Evolutionary conservation across 1,140 invertebrate genomes (phyloP).

Genomic region (Whitmania pigra): DNA sequence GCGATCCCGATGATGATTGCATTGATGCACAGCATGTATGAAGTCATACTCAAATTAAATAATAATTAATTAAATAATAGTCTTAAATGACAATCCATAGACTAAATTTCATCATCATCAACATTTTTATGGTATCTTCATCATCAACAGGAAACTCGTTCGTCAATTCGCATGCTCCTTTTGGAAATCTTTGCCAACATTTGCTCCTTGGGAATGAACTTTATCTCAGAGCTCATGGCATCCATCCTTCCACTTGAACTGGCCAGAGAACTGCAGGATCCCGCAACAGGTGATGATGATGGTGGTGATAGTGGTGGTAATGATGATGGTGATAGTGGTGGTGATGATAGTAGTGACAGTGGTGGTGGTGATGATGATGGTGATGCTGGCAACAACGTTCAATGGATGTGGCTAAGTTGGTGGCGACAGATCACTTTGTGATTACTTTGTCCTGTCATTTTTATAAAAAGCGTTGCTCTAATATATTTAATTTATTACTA

Average conservation of each 20-base stretch:
- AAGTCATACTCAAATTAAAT: no score
- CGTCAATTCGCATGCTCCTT: conserved; percentile 64
- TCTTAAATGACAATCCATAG: no score
- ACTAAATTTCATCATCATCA: neutral
- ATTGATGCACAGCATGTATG: no score
- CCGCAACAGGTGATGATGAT: conserved; percentile 48
- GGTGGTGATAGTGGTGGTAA: neutral
- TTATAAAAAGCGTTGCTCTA: no score
- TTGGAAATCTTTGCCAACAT: conserved; percentile 71
- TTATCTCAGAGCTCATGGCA: conserved; percentile 64
- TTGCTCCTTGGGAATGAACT: conserved; percentile 64
- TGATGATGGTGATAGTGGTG: neutral
- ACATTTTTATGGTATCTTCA: conserved; percentile 9
- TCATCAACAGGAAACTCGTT: conserved; percentile 52
- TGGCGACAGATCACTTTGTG: no score
- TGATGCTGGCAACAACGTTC: neutral
- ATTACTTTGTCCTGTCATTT: no score
- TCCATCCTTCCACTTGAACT: conserved; percentile 76
- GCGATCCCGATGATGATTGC: no score
- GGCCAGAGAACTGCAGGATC: conserved; percentile 53
- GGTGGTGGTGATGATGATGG: neutral
- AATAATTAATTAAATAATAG: no score
- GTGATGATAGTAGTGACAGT: neutral
- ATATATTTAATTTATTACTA: no score
- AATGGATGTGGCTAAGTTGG: no score